Evolutionary conservation across 2,888 invertebrate species (phyloP), one percentile per base, ranked within the genome.

Genomic region (Drosophila neutralis): DNA sequence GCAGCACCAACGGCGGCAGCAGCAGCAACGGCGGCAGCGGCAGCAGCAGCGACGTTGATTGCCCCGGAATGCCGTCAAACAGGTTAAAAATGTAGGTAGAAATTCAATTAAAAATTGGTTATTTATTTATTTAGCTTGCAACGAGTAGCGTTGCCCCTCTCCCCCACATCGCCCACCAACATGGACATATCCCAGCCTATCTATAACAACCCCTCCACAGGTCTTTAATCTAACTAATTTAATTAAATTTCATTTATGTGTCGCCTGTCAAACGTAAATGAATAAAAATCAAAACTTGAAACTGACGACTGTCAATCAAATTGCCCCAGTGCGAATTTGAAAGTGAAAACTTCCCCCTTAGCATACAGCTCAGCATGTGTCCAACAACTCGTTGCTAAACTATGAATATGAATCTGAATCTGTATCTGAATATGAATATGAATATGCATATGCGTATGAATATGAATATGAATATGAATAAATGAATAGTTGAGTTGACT

Each of bases 11-110:
- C 67, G 75, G 31, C 63, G 6, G 31, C 15, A 35, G 35, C 35
- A 73, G 35, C 80, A 78, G 67, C 78, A 68, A 62, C 74, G 78
- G 78, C 78, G 67, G 80, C 82, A 75, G 77, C 84, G 27, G 4
- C 84, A 36, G 4, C 85, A 80, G 80, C 49, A 87, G 76, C 87
- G 85, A 87, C 87, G 89, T 88, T 90, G 91, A 91, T 91, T 84
- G 88, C 83, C 89, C 83, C 87, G 91, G 91, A 91, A 91, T 91
- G 91, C 90, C 84, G 90, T 91, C 91, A 91, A 91, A 91, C 91
- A 89, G 91, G 91, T 91, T 91, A 90, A 89, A 89, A 91, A 91
- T 91, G 88, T 90, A 90, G 91, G 91, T 91, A 91, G 91, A 88
- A 91, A 90, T 84, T 90, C 89, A 85, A 90, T 90, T 91, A 89